phyloP scores from a whole-genome alignment of 2,888 invertebrate species.

The Hermaeophaga mercurialis region DNA sequence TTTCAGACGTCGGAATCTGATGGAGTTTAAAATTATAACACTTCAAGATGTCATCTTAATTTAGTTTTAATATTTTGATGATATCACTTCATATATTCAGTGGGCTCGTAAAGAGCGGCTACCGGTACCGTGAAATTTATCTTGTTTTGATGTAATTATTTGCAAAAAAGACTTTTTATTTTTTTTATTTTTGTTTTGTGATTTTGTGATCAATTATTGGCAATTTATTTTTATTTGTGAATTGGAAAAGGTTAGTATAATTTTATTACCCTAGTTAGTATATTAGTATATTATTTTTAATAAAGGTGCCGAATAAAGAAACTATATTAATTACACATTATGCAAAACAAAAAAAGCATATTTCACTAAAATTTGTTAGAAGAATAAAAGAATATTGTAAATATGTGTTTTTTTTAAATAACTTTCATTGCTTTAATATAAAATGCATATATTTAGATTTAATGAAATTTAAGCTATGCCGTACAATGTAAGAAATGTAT shows the following conservation, averaged over 20 bases:
- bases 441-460: no score
- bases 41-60: conserved; percentile 45
- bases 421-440: no score
- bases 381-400: no score
- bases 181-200: conserved; percentile 1
- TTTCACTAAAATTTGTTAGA: no score
- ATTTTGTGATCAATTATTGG: not conserved
- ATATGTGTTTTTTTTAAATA: no score
- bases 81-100: conserved; percentile 29
- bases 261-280: no score
- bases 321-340: no score
- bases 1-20: conserved; percentile 29
- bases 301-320: no score
- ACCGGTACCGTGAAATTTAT: conserved; percentile 1
- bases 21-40: conserved; percentile 43
- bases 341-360: no score
- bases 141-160: conserved; percentile 9
- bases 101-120: conserved; percentile 17
- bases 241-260: not conserved
- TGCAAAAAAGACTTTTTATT: conserved; percentile 12
- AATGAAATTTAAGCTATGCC: no score
- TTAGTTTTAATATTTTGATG: conserved; percentile 42
- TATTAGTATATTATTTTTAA: no score
- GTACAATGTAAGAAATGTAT: no score
- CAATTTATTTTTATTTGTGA: not conserved